These are phyloP conservation scores for Chrysina gloriosa DNA, from an alignment of 2,888 invertebrate species.

Conservation along the genomic window DNA sequence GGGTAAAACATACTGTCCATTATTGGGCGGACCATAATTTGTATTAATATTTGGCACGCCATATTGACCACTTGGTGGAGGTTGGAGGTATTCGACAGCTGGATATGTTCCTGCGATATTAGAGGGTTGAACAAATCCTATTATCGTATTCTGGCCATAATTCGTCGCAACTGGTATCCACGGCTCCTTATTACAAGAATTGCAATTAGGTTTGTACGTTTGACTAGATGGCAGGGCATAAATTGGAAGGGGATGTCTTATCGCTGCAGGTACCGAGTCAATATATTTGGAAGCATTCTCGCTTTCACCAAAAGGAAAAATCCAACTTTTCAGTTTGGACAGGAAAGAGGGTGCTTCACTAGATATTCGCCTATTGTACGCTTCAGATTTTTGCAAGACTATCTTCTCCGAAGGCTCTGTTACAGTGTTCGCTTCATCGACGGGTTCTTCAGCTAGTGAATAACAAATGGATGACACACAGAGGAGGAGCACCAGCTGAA, in stretches of 20 bases:
- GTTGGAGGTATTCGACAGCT: neutral
- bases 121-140: slow-evolving; percentile 56
- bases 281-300: slow-evolving; percentile 18
- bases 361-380: slow-evolving; percentile 58
- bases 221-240: slow-evolving; percentile 47
- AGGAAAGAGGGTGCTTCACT: slow-evolving; percentile 68
- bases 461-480: slow-evolving; percentile 44
- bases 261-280: slow-evolving; percentile 49
- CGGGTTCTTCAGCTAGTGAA: slow-evolving; percentile 50
- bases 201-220: slow-evolving; percentile 66
- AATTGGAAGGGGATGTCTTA: slow-evolving; percentile 46
- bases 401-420: slow-evolving; percentile 62
- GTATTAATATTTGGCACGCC: slow-evolving; percentile 38
- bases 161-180: slow-evolving; percentile 81
- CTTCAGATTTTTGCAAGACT: slow-evolving; percentile 57
- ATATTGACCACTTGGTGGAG: slow-evolving; percentile 33
- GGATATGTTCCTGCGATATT: slow-evolving; percentile 38
- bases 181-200: slow-evolving; percentile 82
- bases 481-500: slow-evolving; percentile 51
- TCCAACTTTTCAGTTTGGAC: slow-evolving; percentile 72
- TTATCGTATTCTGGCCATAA: slow-evolving; percentile 54
- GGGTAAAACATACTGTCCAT: neutral
- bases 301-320: slow-evolving; percentile 68
- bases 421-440: slow-evolving; percentile 55
- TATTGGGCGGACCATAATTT: slow-evolving; percentile 46